Evolutionary conservation across 2,113 vertebrate species (phyloP).

Genomic region (Rhea pennata): DNA sequence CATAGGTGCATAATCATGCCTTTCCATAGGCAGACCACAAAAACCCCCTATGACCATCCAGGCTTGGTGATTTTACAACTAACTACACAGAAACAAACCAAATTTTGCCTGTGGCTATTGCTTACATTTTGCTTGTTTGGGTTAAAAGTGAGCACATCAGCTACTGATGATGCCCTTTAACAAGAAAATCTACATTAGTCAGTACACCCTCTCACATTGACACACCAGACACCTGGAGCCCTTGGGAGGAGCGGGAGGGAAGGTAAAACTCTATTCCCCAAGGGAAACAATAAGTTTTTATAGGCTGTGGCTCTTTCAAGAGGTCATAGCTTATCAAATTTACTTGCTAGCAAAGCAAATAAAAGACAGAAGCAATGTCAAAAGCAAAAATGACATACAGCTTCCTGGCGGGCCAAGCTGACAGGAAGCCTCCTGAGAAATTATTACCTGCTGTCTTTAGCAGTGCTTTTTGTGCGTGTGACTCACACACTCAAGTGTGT

Average conservation of each 20-base stretch:
- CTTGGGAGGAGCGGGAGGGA: background rate
- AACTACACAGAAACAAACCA: background rate
- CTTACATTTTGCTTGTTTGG: background rate
- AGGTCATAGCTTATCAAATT: background rate
- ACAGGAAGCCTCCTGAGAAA: background rate
- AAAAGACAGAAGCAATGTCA: background rate
- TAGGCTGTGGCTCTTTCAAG: background rate
- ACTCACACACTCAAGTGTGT: background rate
- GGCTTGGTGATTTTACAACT: background rate
- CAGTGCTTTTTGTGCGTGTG: background rate
- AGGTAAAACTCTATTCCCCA: background rate
- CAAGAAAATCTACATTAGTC: background rate
- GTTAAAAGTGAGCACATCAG: background rate
- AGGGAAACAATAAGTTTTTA: background rate
- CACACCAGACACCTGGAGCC: background rate
- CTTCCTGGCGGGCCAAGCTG: background rate
- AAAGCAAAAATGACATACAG: background rate
- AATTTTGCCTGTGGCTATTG: background rate
- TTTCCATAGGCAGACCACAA: background rate
- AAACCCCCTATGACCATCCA: background rate
- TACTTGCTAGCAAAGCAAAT: background rate
- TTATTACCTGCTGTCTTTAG: background rate
- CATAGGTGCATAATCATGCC: accelerated
- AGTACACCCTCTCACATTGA: background rate
- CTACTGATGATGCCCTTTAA: background rate